A percentile compares a stretch with the other conserved stretches of the same genome.
Conservation (phyloP, 2,113 vertebrate species). For the Suricata suricatta region DNA sequence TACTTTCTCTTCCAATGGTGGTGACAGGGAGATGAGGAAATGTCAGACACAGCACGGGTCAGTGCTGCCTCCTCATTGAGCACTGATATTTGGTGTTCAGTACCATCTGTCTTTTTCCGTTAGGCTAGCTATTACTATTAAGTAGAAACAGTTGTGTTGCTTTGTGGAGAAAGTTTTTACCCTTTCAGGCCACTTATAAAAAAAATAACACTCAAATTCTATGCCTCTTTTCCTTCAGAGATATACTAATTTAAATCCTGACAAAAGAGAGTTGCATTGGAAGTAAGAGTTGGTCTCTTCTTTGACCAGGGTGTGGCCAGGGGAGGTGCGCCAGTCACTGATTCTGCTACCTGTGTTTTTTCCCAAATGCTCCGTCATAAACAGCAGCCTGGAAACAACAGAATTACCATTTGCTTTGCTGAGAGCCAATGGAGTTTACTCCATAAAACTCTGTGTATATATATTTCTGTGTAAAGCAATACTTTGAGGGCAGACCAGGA, state of each 20-base stretch:
- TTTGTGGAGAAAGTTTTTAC: constrained; percentile 13
- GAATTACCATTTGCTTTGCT: background rate
- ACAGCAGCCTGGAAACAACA: background rate
- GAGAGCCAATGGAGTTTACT: constrained; percentile 1
- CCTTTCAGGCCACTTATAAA: background rate
- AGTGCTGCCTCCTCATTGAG: background rate
- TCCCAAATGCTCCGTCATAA: background rate
- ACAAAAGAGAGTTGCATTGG: background rate
- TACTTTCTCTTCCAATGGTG: background rate
- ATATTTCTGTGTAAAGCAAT: background rate
- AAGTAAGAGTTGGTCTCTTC: background rate
- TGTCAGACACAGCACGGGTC: background rate
- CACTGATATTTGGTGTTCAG: background rate
- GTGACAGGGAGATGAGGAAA: background rate
- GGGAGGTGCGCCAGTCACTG: background rate
- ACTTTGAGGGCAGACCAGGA: background rate
- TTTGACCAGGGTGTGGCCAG: background rate
- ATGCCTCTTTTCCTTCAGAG: background rate
- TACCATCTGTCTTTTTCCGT: background rate
- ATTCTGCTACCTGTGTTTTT: background rate
- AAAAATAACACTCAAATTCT: background rate
- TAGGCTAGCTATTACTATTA: background rate
- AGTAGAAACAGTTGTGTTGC: background rate
- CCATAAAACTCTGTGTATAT: background rate
- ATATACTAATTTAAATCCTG: constrained; percentile 14